phyloP scores from a whole-genome alignment of 2,888 invertebrate genomes.

The Nemotelus nigrinus region DNA sequence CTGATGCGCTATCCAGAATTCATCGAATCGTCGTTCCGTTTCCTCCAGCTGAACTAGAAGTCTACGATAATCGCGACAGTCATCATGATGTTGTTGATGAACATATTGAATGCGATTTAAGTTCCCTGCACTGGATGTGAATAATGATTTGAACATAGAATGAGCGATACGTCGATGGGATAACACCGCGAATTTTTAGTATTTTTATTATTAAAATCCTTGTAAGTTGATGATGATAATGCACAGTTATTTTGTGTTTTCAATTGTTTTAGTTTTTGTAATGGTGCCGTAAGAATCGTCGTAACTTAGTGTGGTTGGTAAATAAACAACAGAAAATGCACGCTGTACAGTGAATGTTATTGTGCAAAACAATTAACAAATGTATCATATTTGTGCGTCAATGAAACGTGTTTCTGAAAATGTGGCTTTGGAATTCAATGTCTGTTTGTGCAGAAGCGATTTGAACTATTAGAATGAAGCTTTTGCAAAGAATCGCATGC shows the following conservation, averaged over 20 bases:
- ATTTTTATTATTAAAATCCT: constrained; percentile 19
- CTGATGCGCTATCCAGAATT: constrained; percentile 94
- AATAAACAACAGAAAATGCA: no score
- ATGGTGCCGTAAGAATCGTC: no score
- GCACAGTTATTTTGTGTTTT: constrained; percentile 47
- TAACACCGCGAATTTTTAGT: constrained; percentile 11
- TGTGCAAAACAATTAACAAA: no score
- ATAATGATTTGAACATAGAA: constrained; percentile 45
- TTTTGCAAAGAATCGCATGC: no score
- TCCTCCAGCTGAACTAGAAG: constrained; percentile 92
- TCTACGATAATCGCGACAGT: constrained; percentile 70
- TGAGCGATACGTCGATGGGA: constrained; percentile 31
- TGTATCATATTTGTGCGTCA: no score
- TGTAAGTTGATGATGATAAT: constrained; percentile 18
- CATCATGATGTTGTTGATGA: constrained; percentile 64
- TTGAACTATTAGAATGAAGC: no score
- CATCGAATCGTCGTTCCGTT: constrained; percentile 92
- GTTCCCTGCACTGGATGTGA: constrained; percentile 65
- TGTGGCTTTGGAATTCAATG: no score
- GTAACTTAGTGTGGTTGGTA: no score
- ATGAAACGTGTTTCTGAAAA: no score
- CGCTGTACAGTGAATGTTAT: no score
- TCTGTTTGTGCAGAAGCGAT: no score
- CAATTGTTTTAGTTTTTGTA: constrained; percentile 43
- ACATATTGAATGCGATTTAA: constrained; percentile 57